These are phyloP conservation scores for Luperina testacea DNA, from an alignment of 2,888 invertebrate genomes.

Conservation along the genomic window DNA sequence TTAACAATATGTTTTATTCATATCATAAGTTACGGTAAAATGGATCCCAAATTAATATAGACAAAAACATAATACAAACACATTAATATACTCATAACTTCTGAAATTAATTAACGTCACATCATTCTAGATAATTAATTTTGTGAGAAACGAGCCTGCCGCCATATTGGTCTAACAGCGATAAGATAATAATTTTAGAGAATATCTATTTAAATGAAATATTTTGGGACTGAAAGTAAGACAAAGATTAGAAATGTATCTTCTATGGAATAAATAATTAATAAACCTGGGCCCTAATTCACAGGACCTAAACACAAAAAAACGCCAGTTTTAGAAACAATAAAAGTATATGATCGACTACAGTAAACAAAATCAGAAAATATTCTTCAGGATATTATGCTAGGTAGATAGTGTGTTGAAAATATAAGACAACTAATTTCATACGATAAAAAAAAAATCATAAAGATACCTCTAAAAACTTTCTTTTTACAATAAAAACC, in stretches of 20 bases:
- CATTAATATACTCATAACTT: constrained; percentile 49
- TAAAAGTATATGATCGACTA: too few species aligned
- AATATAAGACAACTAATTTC: too few species aligned
- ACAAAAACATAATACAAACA: constrained; percentile 43
- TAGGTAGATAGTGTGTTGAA: too few species aligned
- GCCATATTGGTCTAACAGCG: constrained; percentile 19
- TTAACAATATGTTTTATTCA: neutral
- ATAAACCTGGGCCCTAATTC: neutral
- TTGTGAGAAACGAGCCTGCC: constrained; percentile 26
- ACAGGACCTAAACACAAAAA: too few species aligned
- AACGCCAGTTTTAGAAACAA: too few species aligned
- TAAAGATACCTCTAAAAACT: too few species aligned
- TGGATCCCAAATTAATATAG: constrained; percentile 19
- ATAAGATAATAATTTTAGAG: constrained; percentile 21
- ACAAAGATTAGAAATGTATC: neutral
- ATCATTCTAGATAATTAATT: constrained; percentile 48
- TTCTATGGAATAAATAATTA: neutral
- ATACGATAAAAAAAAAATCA: too few species aligned
- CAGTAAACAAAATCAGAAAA: too few species aligned
- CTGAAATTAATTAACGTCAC: constrained; percentile 51
- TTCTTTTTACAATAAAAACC: too few species aligned
- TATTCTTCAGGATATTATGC: too few species aligned
- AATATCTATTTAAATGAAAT: neutral
- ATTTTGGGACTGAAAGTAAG: constrained; percentile 2
- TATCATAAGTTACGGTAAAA: neutral